Evolutionary conservation across 2,113 vertebrate species (phyloP).

Genomic region (Albula glossodonta): DNA sequence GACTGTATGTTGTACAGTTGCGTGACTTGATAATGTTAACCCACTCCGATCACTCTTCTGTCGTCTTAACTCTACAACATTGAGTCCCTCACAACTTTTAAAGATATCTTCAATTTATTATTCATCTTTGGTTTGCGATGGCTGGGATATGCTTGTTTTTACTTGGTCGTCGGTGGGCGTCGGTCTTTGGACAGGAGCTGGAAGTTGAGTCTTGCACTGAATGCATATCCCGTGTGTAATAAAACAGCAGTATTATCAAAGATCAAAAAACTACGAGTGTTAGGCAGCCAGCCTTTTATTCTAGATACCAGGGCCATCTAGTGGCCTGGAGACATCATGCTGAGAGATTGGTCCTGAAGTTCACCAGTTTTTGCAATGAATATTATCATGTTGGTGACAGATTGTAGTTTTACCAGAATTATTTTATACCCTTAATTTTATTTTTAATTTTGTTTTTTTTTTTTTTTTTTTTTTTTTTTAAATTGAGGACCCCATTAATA

Average conservation of each 20-base stretch:
- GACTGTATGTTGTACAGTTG: slow-evolving; percentile 23
- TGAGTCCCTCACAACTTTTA: slow-evolving; percentile 48
- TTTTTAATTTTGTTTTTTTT: slow-evolving; percentile 16
- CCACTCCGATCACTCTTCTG: slow-evolving; percentile 9
- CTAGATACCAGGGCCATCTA: slow-evolving; percentile 44
- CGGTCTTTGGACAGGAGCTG: slow-evolving; percentile 46
- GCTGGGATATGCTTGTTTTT: slow-evolving; percentile 48
- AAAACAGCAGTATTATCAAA: slow-evolving; percentile 66
- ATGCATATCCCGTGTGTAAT: slow-evolving; percentile 49
- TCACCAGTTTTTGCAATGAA: slow-evolving; percentile 29
- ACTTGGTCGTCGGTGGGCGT: slow-evolving; percentile 29
- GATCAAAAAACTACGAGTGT: slow-evolving; percentile 52
- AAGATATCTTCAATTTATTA: slow-evolving; percentile 24
- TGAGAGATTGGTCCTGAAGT: slow-evolving; percentile 39
- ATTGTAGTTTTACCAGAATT: slow-evolving; percentile 41
- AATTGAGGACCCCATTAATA: slow-evolving; percentile 51
- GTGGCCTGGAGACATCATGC: slow-evolving; percentile 33
- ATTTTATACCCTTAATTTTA: slow-evolving; percentile 27
- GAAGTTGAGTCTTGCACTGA: slow-evolving; percentile 50
- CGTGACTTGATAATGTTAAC: slow-evolving; percentile 16
- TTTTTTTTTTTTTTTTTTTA: slow-evolving; percentile 24
- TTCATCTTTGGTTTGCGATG: slow-evolving; percentile 36
- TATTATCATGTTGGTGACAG: slow-evolving; percentile 33
- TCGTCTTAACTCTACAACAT: slow-evolving; percentile 20
- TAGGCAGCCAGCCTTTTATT: slow-evolving; percentile 32